These are phyloP conservation scores for Microcebus lehilahytsara DNA, from an alignment of 2,113 vertebrate species.

Conservation along the genomic window DNA sequence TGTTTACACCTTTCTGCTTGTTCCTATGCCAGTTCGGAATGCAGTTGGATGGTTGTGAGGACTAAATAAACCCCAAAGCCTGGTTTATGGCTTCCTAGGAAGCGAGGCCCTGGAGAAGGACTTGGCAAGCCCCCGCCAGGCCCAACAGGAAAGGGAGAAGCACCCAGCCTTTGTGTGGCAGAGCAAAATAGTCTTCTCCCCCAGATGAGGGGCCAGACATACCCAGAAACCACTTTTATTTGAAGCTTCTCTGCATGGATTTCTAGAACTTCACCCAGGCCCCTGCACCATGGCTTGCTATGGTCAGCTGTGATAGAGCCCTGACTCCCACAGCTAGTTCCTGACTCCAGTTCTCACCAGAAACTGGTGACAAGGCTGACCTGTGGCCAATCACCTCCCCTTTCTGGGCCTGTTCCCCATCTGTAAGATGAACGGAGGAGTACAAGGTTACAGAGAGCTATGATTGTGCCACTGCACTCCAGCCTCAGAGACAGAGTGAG, in stretches of 20 bases:
- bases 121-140: neutral
- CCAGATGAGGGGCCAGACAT: rapidly evolving
- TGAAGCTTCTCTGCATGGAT: neutral
- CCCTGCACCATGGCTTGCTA: neutral
- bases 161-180: neutral
- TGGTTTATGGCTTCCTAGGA: neutral
- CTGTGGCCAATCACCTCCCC: neutral
- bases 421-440: neutral
- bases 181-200: neutral
- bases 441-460: no score
- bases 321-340: neutral
- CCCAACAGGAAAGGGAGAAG: neutral
- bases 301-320: neutral
- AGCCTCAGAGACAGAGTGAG: no score
- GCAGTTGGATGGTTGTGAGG: neutral
- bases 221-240: neutral
- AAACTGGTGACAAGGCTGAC: neutral
- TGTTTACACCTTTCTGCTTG: neutral
- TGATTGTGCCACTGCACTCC: no score
- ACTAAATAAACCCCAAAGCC: neutral
- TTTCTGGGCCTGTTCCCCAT: neutral
- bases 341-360: neutral
- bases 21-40: neutral
- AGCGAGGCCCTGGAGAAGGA: neutral
- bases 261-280: neutral